phyloP scores from a whole-genome alignment of 2,888 invertebrate species.

The Lithophane leautieri region DNA sequence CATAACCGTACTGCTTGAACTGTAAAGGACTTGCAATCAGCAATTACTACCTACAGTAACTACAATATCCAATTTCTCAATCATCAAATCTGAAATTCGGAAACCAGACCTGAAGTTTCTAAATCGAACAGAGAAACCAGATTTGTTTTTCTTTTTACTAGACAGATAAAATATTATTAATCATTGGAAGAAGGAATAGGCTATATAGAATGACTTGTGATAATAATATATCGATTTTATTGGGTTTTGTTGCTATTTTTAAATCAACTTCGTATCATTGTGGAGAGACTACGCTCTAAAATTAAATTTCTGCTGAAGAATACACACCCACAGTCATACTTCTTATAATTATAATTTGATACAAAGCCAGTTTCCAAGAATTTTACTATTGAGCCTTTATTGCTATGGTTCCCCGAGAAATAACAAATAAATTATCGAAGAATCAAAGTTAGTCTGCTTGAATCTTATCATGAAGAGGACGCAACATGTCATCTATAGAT shows the following conservation, averaged over 20 bases:
- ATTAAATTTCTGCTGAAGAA: not conserved
- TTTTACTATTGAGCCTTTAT: not conserved
- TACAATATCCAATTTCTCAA: constrained; percentile 13
- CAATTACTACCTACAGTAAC: not conserved
- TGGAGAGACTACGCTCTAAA: not conserved
- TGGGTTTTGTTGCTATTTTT: not conserved
- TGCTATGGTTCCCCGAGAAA: not conserved
- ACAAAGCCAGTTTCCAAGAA: not conserved
- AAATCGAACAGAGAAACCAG: not conserved
- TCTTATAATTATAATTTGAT: not conserved
- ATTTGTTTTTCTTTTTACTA: not conserved
- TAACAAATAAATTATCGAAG: not conserved
- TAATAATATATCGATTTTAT: not conserved
- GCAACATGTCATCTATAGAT: not conserved
- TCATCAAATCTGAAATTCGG: not conserved
- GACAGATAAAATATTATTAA: not conserved
- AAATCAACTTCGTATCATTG: not conserved
- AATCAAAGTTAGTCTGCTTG: not conserved
- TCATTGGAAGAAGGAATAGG: not conserved
- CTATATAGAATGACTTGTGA: constrained; percentile 4
- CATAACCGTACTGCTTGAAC: too few species aligned
- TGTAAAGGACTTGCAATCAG: too few species aligned
- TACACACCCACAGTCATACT: not conserved
- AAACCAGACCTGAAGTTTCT: not conserved
- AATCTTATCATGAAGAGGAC: not conserved